Base-by-base conservation (phyloP, 23 tunicate genomes). In the Diplosoma virens region DNA sequence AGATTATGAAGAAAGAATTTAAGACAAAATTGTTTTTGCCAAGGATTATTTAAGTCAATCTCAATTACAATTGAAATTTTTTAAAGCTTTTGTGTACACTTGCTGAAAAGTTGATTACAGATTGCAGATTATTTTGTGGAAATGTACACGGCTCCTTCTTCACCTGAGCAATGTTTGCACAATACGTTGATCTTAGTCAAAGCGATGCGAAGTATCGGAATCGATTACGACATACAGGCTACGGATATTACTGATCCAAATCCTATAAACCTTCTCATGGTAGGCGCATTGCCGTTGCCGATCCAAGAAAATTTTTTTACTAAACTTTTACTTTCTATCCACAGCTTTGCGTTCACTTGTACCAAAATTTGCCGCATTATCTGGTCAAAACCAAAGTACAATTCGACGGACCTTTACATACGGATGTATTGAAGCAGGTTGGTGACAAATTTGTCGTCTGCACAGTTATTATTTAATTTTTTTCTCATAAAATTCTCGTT, bases 211-310 rank as follows among this genome's bases (percentile, higher is more conserved):
- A 80, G 78, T 55, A 58, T 79, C 21, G 84, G 95, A 14, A 78
- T 88, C 18, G 93, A 87, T 74, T 87, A 87, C 45, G 91, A 87
- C 41, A 83, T 87, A 32, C 90, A 84, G 30, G 99, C 99, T 0
- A 94, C 99, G 1, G 95, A 94, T 34, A 94, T 94, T n/a, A 94
- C 99, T 25, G 99, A 94, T 59, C 99, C 99, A 3, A 94, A 94
- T 52, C 99, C 99, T 18, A 87, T 94, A 25, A 21, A 95, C 18
- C 63, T 94, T 32, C 75, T 94, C 3, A 25, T 94, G 87, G 97
- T 92, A 46, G 52, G 16, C 11, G 16, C 16, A 11, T 46, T 14
- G 16, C 52, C 52, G 14, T 58, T 58, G 26, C 21, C 25, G 65
- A n/a, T 58, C 7, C 65, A n/a, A n/a, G 21, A 9, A 22, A n/a